Percentiles rank a stretch among this genome's conserved stretches.
phyloP scores from a whole-genome alignment of 2,797 vertebrate genomes.

The Epinephelus coioides region DNA sequence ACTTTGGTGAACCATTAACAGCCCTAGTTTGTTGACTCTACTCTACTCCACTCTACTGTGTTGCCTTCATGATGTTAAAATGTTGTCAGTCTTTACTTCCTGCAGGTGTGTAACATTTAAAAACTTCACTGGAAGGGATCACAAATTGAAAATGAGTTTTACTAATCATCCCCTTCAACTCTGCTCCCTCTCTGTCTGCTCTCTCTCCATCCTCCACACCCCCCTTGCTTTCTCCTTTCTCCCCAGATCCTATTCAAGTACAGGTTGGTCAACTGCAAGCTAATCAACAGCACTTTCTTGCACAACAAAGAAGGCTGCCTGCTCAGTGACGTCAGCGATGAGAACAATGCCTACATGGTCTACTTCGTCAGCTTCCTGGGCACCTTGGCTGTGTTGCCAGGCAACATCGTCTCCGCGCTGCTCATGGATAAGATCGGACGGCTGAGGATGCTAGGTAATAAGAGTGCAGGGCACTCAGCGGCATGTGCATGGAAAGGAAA shows the following conservation, averaged over 20 bases:
- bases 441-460: slow-evolving; percentile 95
- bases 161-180: too few species aligned
- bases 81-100: background rate
- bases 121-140: background rate
- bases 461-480: background rate
- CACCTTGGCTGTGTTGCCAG: slow-evolving; percentile 95
- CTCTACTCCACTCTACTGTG: background rate
- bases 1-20: too few species aligned
- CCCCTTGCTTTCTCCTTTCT: background rate
- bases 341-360: slow-evolving; percentile 99
- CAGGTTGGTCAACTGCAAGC: slow-evolving; percentile 92
- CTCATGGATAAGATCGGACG: slow-evolving; percentile 99
- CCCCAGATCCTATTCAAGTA: slow-evolving; percentile 95
- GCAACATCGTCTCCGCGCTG: slow-evolving; percentile 96
- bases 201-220: background rate
- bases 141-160: too few species aligned
- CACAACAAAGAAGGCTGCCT: slow-evolving; percentile 98
- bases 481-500: background rate
- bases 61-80: background rate
- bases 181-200: background rate
- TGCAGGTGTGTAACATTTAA: background rate
- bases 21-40: background rate
- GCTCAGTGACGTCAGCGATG: slow-evolving; percentile 93
- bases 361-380: slow-evolving; percentile 99
- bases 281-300: slow-evolving; percentile 96